Percentiles rank a stretch among this genome's conserved stretches.
Conservation (phyloP, 2,888 invertebrate species). For the Orthosia gracilis region DNA sequence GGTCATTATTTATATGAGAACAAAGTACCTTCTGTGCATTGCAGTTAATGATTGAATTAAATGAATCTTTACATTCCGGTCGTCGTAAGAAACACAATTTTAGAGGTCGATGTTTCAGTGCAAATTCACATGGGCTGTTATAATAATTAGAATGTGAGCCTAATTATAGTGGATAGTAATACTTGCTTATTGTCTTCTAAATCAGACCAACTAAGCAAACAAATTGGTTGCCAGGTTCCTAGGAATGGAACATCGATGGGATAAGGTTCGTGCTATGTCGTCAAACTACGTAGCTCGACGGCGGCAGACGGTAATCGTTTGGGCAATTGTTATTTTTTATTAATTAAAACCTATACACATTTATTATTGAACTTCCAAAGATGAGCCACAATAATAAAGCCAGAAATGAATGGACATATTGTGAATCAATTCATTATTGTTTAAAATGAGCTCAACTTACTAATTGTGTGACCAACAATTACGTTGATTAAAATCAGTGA, state of each 20-base stretch:
- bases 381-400: neutral
- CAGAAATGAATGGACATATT: conserved; percentile 10
- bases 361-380: neutral
- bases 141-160: neutral
- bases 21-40: neutral
- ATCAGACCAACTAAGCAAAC: too few relatives aligned
- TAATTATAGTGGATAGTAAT: neutral
- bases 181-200: too few relatives aligned
- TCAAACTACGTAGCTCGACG: too few relatives aligned
- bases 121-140: neutral
- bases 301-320: too few relatives aligned
- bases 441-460: conserved; percentile 22
- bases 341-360: too few relatives aligned
- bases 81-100: neutral
- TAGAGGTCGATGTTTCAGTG: neutral
- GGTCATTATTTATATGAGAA: neutral
- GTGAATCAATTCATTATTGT: conserved; percentile 30
- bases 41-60: neutral
- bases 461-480: conserved; percentile 35
- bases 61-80: neutral
- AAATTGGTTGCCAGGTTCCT: too few relatives aligned
- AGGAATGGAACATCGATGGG: too few relatives aligned
- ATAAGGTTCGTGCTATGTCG: too few relatives aligned
- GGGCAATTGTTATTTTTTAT: too few relatives aligned
- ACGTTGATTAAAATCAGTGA: conserved; percentile 47